Evolutionary conservation across 2,113 vertebrate genomes (phyloP).

Genomic region (Syngnathus typhle): DNA sequence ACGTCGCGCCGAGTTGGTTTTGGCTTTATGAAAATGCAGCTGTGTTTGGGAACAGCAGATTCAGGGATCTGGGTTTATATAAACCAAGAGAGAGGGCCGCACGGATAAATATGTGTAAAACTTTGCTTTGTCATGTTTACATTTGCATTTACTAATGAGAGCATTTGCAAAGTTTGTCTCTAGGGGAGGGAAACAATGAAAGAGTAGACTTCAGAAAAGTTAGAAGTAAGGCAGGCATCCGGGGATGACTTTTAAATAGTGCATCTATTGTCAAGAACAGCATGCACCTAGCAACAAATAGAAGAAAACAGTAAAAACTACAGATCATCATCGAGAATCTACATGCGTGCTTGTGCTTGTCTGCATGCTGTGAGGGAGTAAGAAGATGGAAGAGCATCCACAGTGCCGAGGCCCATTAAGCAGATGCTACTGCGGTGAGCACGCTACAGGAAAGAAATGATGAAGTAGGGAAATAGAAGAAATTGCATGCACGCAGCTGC

Average conservation of each 20-base stretch:
- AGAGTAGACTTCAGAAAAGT: background rate
- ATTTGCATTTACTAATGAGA: conserved; percentile 33
- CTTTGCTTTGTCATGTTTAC: conserved; percentile 6
- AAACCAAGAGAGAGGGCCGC: conserved; percentile 1
- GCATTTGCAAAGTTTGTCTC: conserved; percentile 8
- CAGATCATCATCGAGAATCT: conserved; percentile 3
- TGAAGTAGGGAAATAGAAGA: conserved; percentile 20
- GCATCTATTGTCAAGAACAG: background rate
- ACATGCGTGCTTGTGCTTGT: conserved; percentile 9
- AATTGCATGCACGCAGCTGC: conserved; percentile 28
- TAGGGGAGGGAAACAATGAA: conserved; percentile 2
- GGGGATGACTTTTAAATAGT: background rate
- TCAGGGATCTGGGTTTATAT: conserved; percentile 29
- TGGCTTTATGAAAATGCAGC: conserved; percentile 30
- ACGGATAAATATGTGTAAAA: conserved; percentile 13
- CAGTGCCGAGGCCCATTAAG: conserved; percentile 76
- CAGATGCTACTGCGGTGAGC: conserved; percentile 74
- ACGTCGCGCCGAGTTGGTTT: conserved; percentile 31
- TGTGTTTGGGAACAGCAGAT: conserved; percentile 20
- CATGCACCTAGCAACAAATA: background rate
- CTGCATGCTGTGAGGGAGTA: conserved; percentile 8
- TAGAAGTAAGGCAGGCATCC: background rate
- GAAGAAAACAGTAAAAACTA: background rate
- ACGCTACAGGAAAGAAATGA: conserved; percentile 46
- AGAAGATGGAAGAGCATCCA: conserved; percentile 45